A percentile compares a stretch with the other conserved stretches of the same genome.
These are phyloP conservation scores for Chelidonichthys spinosus DNA, from an alignment of 2,797 vertebrate species.

Conservation along the genomic window DNA sequence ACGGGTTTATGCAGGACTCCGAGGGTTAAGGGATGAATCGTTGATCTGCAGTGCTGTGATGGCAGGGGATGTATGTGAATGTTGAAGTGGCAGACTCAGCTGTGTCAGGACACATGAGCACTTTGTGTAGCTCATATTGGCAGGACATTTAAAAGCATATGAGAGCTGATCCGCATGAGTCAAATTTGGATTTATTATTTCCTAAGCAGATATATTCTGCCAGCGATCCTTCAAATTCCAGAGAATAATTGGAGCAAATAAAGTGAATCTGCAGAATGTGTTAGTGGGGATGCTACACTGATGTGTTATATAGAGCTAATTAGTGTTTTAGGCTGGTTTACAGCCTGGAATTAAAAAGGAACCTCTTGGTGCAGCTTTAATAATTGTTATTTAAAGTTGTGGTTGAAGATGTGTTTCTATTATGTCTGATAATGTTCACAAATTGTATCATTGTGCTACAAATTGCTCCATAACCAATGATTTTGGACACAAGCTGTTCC, in stretches of 20 bases:
- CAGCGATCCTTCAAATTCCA: conserved; percentile 31
- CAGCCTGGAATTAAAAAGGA: not conserved
- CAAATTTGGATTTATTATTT: conserved; percentile 39
- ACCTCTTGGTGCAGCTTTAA: not conserved
- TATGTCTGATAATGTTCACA: conserved; percentile 22
- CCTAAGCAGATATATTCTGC: conserved; percentile 27
- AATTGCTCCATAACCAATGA: conserved; percentile 30
- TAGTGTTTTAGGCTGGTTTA: conserved; percentile 9
- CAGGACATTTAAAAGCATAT: conserved; percentile 10
- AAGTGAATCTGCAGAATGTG: conserved; percentile 15
- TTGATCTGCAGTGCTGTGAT: not conserved
- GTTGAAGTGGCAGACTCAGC: not conserved
- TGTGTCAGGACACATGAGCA: not conserved
- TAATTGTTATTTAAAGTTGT: conserved; percentile 21
- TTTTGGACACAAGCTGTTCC: conserved; percentile 37
- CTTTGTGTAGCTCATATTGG: conserved; percentile 15
- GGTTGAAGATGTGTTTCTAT: conserved; percentile 30
- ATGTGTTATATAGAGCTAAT: conserved; percentile 8
- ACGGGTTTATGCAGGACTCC: too few species aligned
- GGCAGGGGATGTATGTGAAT: not conserved
- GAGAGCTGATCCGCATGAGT: conserved; percentile 15
- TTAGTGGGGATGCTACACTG: not conserved
- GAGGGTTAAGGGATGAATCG: too few species aligned
- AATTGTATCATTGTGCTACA: not conserved
- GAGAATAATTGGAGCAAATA: conserved; percentile 35